Percentiles rank a stretch among this genome's conserved stretches.
Conservation (phyloP, 2,113 vertebrate genomes). For the Gymnorhina tibicen region DNA sequence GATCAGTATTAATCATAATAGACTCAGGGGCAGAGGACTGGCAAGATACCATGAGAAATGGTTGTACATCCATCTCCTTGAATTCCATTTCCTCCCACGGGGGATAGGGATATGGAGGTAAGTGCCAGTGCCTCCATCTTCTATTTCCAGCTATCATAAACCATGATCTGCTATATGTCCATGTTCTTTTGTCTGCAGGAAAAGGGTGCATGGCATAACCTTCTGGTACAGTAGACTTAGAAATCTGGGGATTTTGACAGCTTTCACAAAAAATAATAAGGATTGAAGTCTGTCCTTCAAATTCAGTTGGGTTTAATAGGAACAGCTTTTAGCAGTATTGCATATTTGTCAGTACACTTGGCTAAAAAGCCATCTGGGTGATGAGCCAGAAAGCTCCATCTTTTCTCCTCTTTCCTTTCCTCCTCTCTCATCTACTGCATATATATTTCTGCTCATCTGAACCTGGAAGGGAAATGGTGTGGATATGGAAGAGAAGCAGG, state of each 20-base stretch:
- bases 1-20: conserved; percentile 20
- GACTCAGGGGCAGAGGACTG: neutral
- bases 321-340: neutral
- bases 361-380: neutral
- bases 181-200: neutral
- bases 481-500: neutral
- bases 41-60: neutral
- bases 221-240: neutral
- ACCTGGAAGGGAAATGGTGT: neutral
- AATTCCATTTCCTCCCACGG: neutral
- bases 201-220: neutral
- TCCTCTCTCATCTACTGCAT: neutral
- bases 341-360: neutral
- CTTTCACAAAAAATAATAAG: neutral
- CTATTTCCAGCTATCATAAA: neutral
- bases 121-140: neutral
- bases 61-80: neutral
- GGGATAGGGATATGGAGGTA: neutral
- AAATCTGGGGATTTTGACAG: neutral
- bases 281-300: neutral
- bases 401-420: neutral
- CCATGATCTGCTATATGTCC: accelerated
- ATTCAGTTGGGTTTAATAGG: neutral
- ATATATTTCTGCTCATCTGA: neutral
- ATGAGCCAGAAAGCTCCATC: neutral